Evolutionary conservation across 2,113 vertebrate genomes (phyloP), one percentile per base, ranked within the genome.

Genomic region (Illadopsis cleaveri): DNA sequence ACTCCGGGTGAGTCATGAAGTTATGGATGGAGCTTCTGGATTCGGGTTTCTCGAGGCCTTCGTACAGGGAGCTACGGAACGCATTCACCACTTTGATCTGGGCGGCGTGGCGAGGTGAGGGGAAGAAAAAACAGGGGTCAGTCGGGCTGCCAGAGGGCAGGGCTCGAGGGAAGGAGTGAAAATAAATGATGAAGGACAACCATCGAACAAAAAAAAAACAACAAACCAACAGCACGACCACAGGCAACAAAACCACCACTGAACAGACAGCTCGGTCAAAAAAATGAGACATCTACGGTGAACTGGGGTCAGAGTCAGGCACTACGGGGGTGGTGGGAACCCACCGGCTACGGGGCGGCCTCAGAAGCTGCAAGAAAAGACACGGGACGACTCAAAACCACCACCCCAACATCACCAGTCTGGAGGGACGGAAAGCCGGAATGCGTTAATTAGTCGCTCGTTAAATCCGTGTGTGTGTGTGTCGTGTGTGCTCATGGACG

Each of bases 71-170:
- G 98, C 98, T 99, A 98, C 99, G 99, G 98, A 99, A 99, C 27
- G 99, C 99, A 92, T 98, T 99, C 98, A 99, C 98, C 98, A 99
- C 99, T 97, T 99, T 99, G 99, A 99, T 99, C 99, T 99, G 16
- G 25, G 85, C 37, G 70, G 91, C 57, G 33, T 12, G 81, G 83
- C 16, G 16, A 17, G 50, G 50, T 16, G 50, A 6, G 27, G 80
- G 45, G 15, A 38, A 25, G 22, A 6, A 28, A 40, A n/a, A 84
- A 47, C 18, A 66, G 12, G 40, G 62, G 93, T 98, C 83, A 98
- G 97, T 44, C n/a, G 0, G 1, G 93, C 42, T 45, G 50, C 1
- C 24, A 64, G 35, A 31, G 83, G 87, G 38, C 77, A 21, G 38
- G 53, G 72, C 60, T 57, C 60, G 72, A 65, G 86, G 91, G 93